Evolutionary conservation across 2,888 invertebrate species (phyloP), one percentile per base, ranked within the genome.

Genomic region (Oxycera nigricornis): DNA sequence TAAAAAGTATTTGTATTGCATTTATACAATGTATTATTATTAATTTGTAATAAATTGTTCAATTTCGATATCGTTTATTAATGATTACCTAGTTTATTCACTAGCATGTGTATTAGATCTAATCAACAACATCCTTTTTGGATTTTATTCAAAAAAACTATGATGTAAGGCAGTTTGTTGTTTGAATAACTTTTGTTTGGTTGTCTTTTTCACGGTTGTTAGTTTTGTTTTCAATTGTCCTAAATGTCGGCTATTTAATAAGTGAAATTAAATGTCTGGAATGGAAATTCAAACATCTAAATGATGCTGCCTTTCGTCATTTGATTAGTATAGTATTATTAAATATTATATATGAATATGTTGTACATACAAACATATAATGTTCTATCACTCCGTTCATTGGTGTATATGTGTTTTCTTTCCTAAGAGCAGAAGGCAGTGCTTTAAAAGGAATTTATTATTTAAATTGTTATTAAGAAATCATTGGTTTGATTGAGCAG

Each of bases 81-180:
- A 59, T 59, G 26, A 26, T 59, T 59, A 28, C 59, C n/a, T 59
- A 14, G 28, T 28, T 67, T 41, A 22, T 28, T 50, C 50, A 30
- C 30, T 55, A 24, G 11, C 17, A 11, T 30, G 11, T 17, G 20
- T 6, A 31, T 26, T 17, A 46, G 22, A 26, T 14, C 17, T 46
- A 70, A 6, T 55, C 31, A 55, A 70, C 70, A 70, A 28, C 41
- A 41, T 22, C 24, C 24, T 26, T 17, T 68, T 50, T 46, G 30
- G 30, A 50, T 55, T 14, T 50, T 52, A 52, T 30, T 17, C 35
- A 52, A n/a, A 70, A 70, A 70, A 41, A 41, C 55, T 59, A 55
- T 59, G 39, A 41, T 57, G 72, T 72, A 72, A 72, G 72, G 72
- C 72, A 72, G 72, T 72, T 57, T 31, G 52, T 70, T 70, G 70